Percentiles rank a stretch among this genome's conserved stretches.
These are phyloP conservation scores for Homarus americanus DNA, from an alignment of 1,140 invertebrate genomes.

Conservation along the genomic window DNA sequence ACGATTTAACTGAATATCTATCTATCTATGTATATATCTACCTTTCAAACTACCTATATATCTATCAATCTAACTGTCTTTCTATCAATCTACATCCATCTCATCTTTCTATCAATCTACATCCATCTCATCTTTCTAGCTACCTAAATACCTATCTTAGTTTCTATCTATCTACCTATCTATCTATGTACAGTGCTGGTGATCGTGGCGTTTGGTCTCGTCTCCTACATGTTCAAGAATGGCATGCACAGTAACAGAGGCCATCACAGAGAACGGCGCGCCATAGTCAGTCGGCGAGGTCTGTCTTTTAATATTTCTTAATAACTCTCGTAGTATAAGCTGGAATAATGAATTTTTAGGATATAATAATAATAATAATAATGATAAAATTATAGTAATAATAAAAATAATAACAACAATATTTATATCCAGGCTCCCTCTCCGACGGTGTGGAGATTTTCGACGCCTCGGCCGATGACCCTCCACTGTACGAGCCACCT, in stretches of 20 bases:
- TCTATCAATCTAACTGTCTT: too few relatives aligned
- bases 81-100: not conserved
- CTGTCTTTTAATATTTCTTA: slow-evolving; percentile 14
- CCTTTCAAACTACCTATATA: too few relatives aligned
- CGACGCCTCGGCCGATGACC: slow-evolving; percentile 81
- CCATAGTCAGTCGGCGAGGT: not conserved
- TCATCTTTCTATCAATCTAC: not conserved
- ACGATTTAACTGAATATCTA: too few relatives aligned
- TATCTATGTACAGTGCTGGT: slow-evolving; percentile 82
- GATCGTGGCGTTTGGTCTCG: slow-evolving; percentile 82
- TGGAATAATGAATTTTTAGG: too few relatives aligned
- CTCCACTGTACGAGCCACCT: slow-evolving; percentile 85
- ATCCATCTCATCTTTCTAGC: not conserved
- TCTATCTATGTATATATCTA: too few relatives aligned
- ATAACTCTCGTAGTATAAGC: slow-evolving; percentile 76
- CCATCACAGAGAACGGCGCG: slow-evolving; percentile 76
- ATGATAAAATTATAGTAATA: too few relatives aligned
- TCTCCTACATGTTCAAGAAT: slow-evolving; percentile 83
- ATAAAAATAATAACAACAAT: too few relatives aligned
- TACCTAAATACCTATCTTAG: not conserved
- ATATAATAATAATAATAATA: too few relatives aligned
- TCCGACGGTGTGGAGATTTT: slow-evolving; percentile 79
- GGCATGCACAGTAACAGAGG: slow-evolving; percentile 83
- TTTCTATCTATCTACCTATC: not conserved
- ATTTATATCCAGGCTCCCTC: slow-evolving; percentile 51